These are phyloP conservation scores for Cryptotis parvus DNA, from an alignment of 2,113 vertebrate species.

Conservation along the genomic window DNA sequence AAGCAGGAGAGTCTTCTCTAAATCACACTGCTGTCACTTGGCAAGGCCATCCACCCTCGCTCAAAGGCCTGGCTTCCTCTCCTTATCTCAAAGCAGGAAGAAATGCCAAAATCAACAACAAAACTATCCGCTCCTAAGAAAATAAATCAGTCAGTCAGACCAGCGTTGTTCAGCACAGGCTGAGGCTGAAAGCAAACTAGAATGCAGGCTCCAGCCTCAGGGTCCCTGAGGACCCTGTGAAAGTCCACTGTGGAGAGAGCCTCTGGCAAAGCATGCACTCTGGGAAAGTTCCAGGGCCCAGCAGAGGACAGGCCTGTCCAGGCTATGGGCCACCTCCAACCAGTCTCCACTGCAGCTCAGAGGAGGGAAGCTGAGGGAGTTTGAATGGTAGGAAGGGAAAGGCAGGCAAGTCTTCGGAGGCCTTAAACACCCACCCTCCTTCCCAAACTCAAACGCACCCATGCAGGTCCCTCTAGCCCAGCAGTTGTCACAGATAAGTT, in stretches of 20 bases:
- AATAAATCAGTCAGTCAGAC: background rate
- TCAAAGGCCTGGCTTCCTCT: slow-evolving; percentile 42
- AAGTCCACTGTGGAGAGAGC: background rate
- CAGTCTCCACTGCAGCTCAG: background rate
- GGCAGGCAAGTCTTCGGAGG: background rate
- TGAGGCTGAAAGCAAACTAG: background rate
- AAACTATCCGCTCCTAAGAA: background rate
- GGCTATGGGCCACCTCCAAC: too few species aligned
- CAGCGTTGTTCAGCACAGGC: background rate
- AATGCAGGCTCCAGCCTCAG: too few species aligned
- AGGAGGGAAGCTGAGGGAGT: background rate
- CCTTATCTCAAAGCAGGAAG: background rate
- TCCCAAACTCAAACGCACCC: background rate
- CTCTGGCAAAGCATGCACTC: background rate
- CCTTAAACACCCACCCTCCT: background rate
- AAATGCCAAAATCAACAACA: slow-evolving; percentile 36
- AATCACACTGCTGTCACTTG: slow-evolving; percentile 40
- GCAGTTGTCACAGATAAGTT: too few species aligned
- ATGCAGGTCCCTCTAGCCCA: too few species aligned
- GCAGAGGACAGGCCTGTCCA: background rate
- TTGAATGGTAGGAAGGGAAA: background rate
- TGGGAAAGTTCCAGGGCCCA: too few species aligned
- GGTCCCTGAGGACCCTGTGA: background rate
- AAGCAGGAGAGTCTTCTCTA: background rate
- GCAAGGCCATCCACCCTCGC: slow-evolving; percentile 6